Evolutionary conservation across 2,797 vertebrate species (phyloP).

Genomic region (Aulostomus chinensis): DNA sequence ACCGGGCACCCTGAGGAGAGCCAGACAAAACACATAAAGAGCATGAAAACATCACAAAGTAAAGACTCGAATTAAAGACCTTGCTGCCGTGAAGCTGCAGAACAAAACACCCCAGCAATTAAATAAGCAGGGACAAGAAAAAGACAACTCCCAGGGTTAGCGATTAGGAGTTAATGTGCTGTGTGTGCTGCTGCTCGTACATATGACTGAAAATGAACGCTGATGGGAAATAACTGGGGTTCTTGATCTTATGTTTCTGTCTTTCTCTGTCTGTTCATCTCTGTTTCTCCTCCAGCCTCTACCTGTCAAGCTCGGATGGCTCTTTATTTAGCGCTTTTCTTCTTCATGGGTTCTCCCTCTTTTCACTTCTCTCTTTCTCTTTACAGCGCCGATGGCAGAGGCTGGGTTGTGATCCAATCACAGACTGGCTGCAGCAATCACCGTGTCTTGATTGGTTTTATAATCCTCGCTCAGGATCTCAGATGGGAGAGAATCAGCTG

Average conservation of each 20-base stretch:
- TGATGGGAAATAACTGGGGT: constrained; percentile 39
- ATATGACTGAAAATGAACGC: constrained; percentile 27
- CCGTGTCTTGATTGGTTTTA: constrained; percentile 78
- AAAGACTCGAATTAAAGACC: neutral
- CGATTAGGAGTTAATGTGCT: constrained; percentile 16
- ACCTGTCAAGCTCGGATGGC: constrained; percentile 28
- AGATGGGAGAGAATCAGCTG: constrained; percentile 74
- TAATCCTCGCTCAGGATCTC: constrained; percentile 79
- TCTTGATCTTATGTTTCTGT: constrained; percentile 30
- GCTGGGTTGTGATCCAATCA: constrained; percentile 72
- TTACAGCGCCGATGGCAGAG: constrained; percentile 48
- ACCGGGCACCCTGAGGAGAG: no score
- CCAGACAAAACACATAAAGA: no score
- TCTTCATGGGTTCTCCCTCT: constrained; percentile 53
- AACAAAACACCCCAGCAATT: no score
- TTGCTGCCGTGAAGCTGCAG: neutral
- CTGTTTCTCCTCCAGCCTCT: constrained; percentile 27
- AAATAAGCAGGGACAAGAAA: neutral
- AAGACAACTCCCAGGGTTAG: no score
- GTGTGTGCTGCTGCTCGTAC: constrained; percentile 2
- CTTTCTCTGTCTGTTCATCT: constrained; percentile 7
- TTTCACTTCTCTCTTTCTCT: constrained; percentile 49
- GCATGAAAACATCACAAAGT: no score
- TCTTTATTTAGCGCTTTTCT: constrained; percentile 58
- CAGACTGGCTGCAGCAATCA: constrained; percentile 75